phyloP scores from a whole-genome alignment of 2,797 vertebrate species.

The Pampus argenteus region DNA sequence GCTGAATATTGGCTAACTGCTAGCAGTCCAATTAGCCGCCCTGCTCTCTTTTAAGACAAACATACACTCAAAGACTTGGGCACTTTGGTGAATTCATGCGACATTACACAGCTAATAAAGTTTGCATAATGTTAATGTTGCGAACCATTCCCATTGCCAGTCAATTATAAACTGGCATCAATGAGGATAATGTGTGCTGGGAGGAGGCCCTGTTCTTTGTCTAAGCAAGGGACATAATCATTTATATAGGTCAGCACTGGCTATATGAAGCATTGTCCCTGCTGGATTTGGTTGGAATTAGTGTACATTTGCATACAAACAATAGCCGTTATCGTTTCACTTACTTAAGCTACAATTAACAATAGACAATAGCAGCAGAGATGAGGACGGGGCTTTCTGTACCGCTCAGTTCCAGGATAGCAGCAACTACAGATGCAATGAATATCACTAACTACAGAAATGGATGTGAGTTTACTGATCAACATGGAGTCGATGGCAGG shows the following conservation, averaged over 20 bases:
- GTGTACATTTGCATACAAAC: conserved; percentile 73
- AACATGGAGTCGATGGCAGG: not conserved
- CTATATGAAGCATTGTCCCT: conserved; percentile 57
- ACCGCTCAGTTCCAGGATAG: not conserved
- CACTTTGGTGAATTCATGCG: conserved; percentile 55
- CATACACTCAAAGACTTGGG: not conserved
- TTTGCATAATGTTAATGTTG: conserved; percentile 58
- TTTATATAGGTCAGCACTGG: conserved; percentile 65
- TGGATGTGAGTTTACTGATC: not conserved
- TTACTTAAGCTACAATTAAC: conserved; percentile 42
- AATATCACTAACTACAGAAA: conserved; percentile 1
- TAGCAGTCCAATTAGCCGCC: conserved; percentile 50
- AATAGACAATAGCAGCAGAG: conserved; percentile 44
- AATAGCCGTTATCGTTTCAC: conserved; percentile 63
- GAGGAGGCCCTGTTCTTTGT: conserved; percentile 44
- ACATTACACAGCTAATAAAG: conserved; percentile 69
- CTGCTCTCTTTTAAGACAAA: conserved; percentile 42
- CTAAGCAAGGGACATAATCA: conserved; percentile 28
- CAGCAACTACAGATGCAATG: conserved; percentile 16
- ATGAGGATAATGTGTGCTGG: conserved; percentile 48
- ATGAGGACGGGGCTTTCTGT: conserved; percentile 23
- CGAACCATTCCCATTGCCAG: conserved; percentile 44
- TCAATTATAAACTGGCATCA: conserved; percentile 60
- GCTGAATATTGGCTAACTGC: conserved; percentile 37
- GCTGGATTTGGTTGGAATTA: conserved; percentile 55